Conservation (phyloP, 2,797 vertebrate genomes). For the Yasuhikotakia modesta region DNA sequence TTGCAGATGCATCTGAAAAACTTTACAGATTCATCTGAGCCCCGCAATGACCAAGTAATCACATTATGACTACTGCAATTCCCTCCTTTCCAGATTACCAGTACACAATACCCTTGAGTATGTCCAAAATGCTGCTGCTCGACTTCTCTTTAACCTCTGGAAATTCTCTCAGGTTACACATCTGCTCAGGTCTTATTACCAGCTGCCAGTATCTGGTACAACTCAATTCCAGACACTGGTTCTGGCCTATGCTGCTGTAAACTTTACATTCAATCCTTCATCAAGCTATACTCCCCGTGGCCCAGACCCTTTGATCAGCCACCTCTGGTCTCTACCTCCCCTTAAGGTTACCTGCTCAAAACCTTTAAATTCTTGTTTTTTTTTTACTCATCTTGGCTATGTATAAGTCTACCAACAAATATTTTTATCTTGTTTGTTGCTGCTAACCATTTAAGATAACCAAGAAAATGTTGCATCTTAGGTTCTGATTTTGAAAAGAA, state of each 20-base stretch:
- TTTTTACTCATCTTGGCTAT: slow-evolving; percentile 7
- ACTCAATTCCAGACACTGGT: slow-evolving; percentile 47
- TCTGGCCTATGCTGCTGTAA: slow-evolving; percentile 18
- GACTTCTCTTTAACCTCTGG: slow-evolving; percentile 41
- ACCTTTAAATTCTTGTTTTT: slow-evolving; percentile 4
- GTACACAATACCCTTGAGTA: slow-evolving; percentile 19
- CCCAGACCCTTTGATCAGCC: slow-evolving; percentile 54
- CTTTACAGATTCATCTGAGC: no score
- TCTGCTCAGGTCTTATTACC: slow-evolving; percentile 38
- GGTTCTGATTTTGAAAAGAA: not conserved
- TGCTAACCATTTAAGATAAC: not conserved
- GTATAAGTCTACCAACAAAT: not conserved
- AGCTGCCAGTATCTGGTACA: slow-evolving; percentile 32
- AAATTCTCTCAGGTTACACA: slow-evolving; percentile 45
- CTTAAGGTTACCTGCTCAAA: slow-evolving; percentile 4
- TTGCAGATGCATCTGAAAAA: no score
- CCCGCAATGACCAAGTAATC: slow-evolving; percentile 28
- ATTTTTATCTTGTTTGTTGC: not conserved
- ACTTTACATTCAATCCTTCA: slow-evolving; percentile 54
- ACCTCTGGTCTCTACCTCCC: slow-evolving; percentile 64
- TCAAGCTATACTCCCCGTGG: slow-evolving; percentile 63
- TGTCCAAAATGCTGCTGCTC: slow-evolving; percentile 25
- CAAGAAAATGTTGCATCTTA: not conserved
- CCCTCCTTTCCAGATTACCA: slow-evolving; percentile 7
- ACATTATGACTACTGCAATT: slow-evolving; percentile 26